Base-by-base conservation (phyloP, 2,888 invertebrate genomes). In the Helicoverpa assulta region DNA sequence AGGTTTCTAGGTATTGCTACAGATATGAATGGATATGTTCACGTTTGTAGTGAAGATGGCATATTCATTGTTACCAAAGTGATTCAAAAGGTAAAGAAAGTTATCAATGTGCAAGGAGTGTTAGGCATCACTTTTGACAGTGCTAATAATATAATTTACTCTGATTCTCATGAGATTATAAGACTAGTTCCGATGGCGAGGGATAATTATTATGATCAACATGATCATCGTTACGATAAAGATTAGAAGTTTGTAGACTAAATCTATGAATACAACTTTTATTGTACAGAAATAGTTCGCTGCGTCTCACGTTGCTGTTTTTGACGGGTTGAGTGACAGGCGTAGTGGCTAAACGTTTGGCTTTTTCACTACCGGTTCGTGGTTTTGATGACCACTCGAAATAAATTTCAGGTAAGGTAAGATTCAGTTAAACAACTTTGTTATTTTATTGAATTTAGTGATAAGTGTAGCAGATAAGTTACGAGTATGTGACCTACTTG, bases 11-110 rank as follows among this genome's bases (percentile, higher is more conserved):
- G 92, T 0, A 91, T 94, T 80, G 88, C 93, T 0, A 78, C 87
- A 0, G 94, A 95, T 75, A 91, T 90, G 21, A 80, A 86, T 12
- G 93, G 92, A 0, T 74, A 85, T 6, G 89, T 94, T 0, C 87
- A 92, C 66, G 85, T 92, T 0, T 92, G 92, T 63, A 91, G 90
- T 77, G 94, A 95, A 70, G 91, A 92, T 33, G 94, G 92, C 0
- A 91, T 95, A 51, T 94, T 88, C 51, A 86, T 92, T 0, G 81
- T 94, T 2, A 90, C 87, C 47, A 91, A 88, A 76, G 81, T 91
- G 14, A 74, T 91, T 0, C 86, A 85, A 58, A 93, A 91, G 76
- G 90, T 94, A 2, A 92, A 90, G 61, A 90, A 85, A 62, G 72
- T 94, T 0, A 78, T 92, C 0, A 89, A 82, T 29, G 68, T 93